Percentiles rank a stretch among this genome's conserved stretches.
Evolutionary conservation across 2,113 vertebrate species (phyloP).

Genomic region (Poeciliopsis occidentalis): DNA sequence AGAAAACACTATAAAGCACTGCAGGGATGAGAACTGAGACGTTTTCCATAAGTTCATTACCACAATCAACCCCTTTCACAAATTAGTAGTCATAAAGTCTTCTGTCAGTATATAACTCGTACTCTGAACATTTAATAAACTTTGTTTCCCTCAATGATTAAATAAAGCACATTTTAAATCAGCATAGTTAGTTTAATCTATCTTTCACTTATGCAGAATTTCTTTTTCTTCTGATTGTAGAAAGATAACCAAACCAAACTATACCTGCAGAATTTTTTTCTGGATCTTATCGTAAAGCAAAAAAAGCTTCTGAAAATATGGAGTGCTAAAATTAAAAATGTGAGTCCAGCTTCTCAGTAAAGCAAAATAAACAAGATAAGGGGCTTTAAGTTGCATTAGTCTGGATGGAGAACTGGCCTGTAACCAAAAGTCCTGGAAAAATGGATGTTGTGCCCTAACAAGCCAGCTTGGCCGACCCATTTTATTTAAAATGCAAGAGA

Average conservation of each 20-base stretch:
- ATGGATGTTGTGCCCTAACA: conserved; percentile 70
- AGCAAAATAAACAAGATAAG: conserved; percentile 60
- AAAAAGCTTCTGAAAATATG: too few relatives aligned
- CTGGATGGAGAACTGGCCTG: conserved; percentile 54
- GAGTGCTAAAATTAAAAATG: too few relatives aligned
- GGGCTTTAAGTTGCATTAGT: conserved; percentile 38
- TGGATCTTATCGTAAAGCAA: too few relatives aligned
- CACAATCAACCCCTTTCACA: background rate
- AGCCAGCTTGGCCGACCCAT: conserved; percentile 76
- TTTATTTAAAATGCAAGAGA: conserved; percentile 69
- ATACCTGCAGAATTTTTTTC: background rate
- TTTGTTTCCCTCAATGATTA: background rate
- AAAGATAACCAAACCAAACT: background rate
- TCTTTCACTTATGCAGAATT: background rate
- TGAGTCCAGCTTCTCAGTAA: conserved; percentile 23
- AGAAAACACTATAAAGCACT: background rate
- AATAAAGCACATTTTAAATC: background rate
- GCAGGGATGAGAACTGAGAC: background rate
- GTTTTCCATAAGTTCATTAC: background rate
- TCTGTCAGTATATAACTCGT: background rate
- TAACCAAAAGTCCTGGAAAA: conserved; percentile 58
- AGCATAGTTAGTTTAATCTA: background rate
- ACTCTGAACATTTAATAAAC: background rate
- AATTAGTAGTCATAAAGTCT: background rate
- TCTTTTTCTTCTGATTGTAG: background rate